Conservation (phyloP, 1,140 invertebrate species). For the Paraescarpia echinospica region DNA sequence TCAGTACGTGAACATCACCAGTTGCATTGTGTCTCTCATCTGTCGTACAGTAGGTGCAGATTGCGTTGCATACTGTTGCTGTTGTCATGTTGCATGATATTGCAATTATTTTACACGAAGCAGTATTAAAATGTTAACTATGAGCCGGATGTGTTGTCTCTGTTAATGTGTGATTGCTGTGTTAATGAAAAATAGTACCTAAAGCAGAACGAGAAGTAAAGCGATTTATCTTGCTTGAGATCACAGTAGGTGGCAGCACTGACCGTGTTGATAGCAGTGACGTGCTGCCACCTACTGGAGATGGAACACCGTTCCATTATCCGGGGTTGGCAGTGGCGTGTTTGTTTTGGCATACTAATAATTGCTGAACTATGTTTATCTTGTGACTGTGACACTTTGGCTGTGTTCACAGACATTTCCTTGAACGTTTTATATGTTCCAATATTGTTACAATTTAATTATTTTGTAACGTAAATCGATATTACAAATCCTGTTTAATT, state of each 20-base stretch:
- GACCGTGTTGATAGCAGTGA: not conserved
- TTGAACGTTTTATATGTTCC: not conserved
- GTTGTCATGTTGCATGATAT: not conserved
- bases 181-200: not conserved
- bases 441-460: not conserved
- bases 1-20: not conserved
- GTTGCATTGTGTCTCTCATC: not conserved
- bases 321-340: too few relatives aligned
- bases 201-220: not conserved
- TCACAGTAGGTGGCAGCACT: not conserved
- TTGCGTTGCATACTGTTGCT: not conserved
- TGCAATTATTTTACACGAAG: not conserved
- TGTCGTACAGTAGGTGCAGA: not conserved
- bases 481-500: too few relatives aligned
- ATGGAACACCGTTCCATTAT: not conserved
- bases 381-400: not conserved
- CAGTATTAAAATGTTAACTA: not conserved
- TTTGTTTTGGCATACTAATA: not conserved
- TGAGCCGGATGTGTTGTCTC: not conserved
- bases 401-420: not conserved
- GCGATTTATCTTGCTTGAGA: not conserved
- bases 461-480: too few relatives aligned
- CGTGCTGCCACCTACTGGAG: not conserved
- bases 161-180: not conserved
- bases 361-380: not conserved